These are phyloP conservation scores for Eulacestoma nigropectus DNA, from an alignment of 2,113 vertebrate genomes.

Conservation along the genomic window DNA sequence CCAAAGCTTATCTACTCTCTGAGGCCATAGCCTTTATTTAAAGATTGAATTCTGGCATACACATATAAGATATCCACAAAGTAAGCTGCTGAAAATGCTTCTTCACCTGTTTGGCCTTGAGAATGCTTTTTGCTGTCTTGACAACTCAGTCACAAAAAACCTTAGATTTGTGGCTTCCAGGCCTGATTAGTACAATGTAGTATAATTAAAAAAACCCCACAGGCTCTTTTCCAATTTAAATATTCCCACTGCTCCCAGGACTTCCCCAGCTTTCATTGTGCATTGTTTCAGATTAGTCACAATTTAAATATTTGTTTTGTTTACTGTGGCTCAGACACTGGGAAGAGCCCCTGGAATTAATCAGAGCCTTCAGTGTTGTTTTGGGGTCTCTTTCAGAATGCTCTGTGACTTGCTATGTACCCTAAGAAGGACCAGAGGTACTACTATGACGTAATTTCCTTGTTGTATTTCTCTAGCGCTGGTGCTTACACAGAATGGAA, in stretches of 20 bases:
- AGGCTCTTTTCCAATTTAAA: background rate
- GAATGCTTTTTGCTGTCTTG: background rate
- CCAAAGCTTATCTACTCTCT: background rate
- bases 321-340: background rate
- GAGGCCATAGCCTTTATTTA: background rate
- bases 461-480: accelerated
- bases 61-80: background rate
- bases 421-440: background rate
- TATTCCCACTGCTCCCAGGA: background rate
- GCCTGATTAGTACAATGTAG: background rate
- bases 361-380: background rate
- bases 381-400: background rate
- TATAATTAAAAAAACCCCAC: background rate
- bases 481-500: background rate
- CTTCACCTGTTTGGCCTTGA: background rate
- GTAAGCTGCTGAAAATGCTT: background rate
- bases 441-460: background rate
- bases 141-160: background rate
- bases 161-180: background rate
- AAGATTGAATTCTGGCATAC: background rate
- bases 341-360: background rate
- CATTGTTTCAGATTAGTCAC: conserved; percentile 6
- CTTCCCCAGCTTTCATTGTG: background rate
- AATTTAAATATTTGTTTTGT: background rate
- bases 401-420: background rate